Evolutionary conservation across 2,888 invertebrate species (phyloP), one percentile per base, ranked within the genome.

Genomic region (Pristionchus japonicus): DNA sequence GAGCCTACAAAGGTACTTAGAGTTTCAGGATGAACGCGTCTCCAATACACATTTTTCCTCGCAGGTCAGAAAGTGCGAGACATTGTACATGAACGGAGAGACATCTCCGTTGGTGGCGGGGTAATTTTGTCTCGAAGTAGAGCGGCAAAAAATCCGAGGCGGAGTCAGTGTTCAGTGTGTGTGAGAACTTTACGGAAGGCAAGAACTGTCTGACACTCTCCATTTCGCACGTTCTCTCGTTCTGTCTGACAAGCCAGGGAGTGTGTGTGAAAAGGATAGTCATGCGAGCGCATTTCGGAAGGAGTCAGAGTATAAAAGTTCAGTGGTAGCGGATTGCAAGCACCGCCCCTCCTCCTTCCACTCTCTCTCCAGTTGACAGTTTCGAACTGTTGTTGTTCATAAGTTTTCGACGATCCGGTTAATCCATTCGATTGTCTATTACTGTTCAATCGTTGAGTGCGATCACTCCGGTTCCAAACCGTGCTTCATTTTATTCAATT

Each of bases 301-400:
- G 34, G 37, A 20, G 70, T 20, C 70, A 13, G 34, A 77, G 77
- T 77, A 77, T 77, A 77, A 77, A 77, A 77, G 77, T 47, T 27
- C 34, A 20, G n/a, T 43, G 6, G 77, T 20, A 0, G 13, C 1
- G 43, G 77, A 77, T 20, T 17, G 47, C 9, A 47, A 77, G 40
- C 77, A 77, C 77, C 77, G 77, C 77, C 77, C 27, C 64, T 37
- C 4, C 70, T 70, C 70, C 70, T n/a, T n/a, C n/a, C 70, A 27
- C 70, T 23, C 37, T 40, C 67, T 11, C 34, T 34, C 3, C 67
- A 31, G 15, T 31, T 13, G 9, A 9, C 37, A 74, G 74, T 74
- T 40, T 74, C 74, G 74, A 74, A 74, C 37, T 9, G 40, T 20
- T 67, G n/a, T n/a, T 17, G 17, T 20, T 23, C 40, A 23, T 13